Evolutionary conservation across 2,888 invertebrate genomes (phyloP).

Genomic region (Chrysolina americana): DNA sequence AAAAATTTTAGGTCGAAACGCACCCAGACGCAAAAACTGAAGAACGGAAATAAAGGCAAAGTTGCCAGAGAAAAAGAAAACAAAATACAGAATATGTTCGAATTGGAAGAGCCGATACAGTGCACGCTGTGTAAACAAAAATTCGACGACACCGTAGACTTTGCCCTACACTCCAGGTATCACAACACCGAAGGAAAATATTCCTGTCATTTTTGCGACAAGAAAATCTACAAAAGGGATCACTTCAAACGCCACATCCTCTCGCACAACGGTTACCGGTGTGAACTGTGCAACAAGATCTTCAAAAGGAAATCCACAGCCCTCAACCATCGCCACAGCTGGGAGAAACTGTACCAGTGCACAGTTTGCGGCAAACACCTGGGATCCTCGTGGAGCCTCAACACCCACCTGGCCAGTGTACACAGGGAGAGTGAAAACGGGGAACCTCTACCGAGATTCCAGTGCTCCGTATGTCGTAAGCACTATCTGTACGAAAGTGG

Average conservation of each 20-base stretch:
- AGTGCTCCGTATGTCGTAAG: conserved; percentile 70
- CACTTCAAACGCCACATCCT: conserved; percentile 64
- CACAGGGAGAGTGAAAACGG: conserved; percentile 67
- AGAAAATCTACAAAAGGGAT: conserved; percentile 52
- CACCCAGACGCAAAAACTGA: neutral
- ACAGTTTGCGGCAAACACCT: conserved; percentile 55
- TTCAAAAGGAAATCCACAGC: conserved; percentile 51
- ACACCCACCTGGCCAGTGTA: conserved; percentile 53
- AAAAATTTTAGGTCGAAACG: conserved; percentile 1
- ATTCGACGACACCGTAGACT: conserved; percentile 61
- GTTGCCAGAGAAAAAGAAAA: conserved; percentile 42
- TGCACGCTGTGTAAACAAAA: conserved; percentile 72
- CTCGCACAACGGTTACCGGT: conserved; percentile 65
- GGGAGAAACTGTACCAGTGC: conserved; percentile 61
- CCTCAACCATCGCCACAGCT: conserved; percentile 54
- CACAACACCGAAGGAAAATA: conserved; percentile 56
- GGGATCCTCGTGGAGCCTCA: conserved; percentile 56
- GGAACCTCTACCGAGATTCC: conserved; percentile 60
- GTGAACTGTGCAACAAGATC: conserved; percentile 63
- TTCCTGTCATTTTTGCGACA: conserved; percentile 59
- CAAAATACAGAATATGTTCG: conserved; percentile 42
- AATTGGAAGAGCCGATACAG: conserved; percentile 64
- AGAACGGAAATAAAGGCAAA: conserved; percentile 16
- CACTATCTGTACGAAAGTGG: conserved; percentile 64
- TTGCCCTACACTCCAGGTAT: conserved; percentile 56